These are phyloP conservation scores for Dendrolimus kikuchii DNA, from an alignment of 1,140 invertebrate genomes.

Conservation along the genomic window DNA sequence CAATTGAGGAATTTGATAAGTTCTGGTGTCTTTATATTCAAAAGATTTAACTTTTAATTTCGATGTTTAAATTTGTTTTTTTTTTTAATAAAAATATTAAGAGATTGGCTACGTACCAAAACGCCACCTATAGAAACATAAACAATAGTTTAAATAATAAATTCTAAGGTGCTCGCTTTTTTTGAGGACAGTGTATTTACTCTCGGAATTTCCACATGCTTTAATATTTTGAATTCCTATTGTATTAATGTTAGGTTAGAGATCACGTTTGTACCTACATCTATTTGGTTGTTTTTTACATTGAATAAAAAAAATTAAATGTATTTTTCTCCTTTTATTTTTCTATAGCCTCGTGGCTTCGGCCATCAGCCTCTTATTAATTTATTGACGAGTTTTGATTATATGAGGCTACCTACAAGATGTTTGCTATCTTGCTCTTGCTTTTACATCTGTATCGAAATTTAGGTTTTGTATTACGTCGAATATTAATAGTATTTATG, in stretches of 20 bases:
- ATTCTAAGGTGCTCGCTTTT: conserved; percentile 8
- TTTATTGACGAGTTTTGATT: not conserved
- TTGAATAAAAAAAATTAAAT: conserved; percentile 9
- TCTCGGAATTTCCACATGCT: not conserved
- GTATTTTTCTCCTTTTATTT: not conserved
- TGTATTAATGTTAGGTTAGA: conserved; percentile 1
- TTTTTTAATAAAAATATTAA: too few species aligned
- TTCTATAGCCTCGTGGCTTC: not conserved
- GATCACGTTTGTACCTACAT: conserved; percentile 11
- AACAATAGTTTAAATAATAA: too few species aligned
- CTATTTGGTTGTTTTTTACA: conserved; percentile 7
- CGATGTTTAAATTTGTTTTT: not conserved
- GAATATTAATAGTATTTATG: too few species aligned
- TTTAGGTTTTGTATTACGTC: too few species aligned
- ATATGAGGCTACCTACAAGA: not conserved
- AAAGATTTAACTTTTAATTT: conserved; percentile 7
- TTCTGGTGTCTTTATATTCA: not conserved
- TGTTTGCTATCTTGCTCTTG: too few species aligned
- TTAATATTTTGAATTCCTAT: conserved; percentile 6
- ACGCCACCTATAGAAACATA: too few species aligned
- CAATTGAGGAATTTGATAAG: too few species aligned
- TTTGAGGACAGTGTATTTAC: too few species aligned
- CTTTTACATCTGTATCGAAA: too few species aligned
- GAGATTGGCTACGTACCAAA: too few species aligned
- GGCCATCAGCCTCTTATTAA: not conserved